Conservation (phyloP, 2,113 vertebrate species). For the Mastomys coucha region DNA sequence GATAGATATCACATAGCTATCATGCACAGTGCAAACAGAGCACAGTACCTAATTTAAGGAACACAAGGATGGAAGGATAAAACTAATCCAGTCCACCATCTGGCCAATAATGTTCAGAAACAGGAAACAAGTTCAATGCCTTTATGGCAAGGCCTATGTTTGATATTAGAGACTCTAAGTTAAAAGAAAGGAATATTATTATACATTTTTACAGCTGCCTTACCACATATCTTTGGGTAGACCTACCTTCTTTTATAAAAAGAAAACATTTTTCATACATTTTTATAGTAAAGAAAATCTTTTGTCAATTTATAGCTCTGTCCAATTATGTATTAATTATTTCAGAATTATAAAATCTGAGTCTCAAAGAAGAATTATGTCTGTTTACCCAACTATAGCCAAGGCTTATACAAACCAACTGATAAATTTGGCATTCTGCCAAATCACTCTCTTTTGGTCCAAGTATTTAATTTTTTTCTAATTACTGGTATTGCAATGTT, state of each 20-base stretch:
- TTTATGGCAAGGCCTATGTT: too few relatives aligned
- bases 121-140: accelerated
- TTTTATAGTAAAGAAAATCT: constrained; percentile 6
- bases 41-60: neutral
- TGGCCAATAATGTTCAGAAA: neutral
- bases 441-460: neutral
- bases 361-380: neutral
- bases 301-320: neutral
- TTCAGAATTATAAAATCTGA: neutral
- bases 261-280: neutral
- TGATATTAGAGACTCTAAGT: neutral
- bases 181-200: neutral
- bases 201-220: neutral
- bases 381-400: constrained; percentile 3
- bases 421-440: constrained; percentile 14
- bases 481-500: neutral
- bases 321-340: neutral
- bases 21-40: neutral
- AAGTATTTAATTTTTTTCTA: constrained; percentile 26
- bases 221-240: neutral
- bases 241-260: neutral
- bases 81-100: accelerated
- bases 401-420: neutral
- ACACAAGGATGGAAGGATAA: accelerated
- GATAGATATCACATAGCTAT: too few relatives aligned